These are phyloP conservation scores for Ctenopoma multispine DNA, from an alignment of 2,797 vertebrate genomes.

Conservation along the genomic window DNA sequence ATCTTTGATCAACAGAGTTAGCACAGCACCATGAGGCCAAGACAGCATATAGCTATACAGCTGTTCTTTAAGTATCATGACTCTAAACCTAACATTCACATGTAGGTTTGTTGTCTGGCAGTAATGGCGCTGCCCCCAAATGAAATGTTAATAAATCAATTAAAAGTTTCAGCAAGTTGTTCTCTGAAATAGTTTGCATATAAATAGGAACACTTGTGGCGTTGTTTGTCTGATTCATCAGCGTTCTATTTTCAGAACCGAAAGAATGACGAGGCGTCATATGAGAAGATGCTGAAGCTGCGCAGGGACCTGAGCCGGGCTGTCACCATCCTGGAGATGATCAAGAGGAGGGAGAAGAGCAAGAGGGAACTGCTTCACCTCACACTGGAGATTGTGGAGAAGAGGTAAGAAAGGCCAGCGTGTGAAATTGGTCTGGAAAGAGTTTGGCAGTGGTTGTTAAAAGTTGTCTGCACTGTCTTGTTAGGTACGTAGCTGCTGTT, in stretches of 20 bases:
- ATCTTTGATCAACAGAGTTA: too few species aligned
- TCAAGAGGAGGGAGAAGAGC: constrained; percentile 98
- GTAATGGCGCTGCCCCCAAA: background rate
- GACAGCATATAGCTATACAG: too few species aligned
- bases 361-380: constrained; percentile 97
- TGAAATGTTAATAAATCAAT: background rate
- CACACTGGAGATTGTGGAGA: constrained; percentile 98
- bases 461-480: constrained; percentile 10
- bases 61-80: background rate
- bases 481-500: constrained; percentile 12
- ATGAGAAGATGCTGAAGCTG: constrained; percentile 99
- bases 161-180: background rate
- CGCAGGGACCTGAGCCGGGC: constrained; percentile 96
- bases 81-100: background rate
- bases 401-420: constrained; percentile 85
- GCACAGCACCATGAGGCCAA: too few species aligned
- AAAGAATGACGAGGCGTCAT: constrained; percentile 98
- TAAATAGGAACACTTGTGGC: background rate
- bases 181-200: background rate
- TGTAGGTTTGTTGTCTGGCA: background rate
- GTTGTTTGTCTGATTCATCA: background rate
- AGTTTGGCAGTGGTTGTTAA: background rate
- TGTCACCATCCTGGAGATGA: constrained; percentile 98
- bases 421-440: constrained; percentile 10
- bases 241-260: constrained; percentile 87